Conservation (phyloP, 1,140 invertebrate species). For the Solen grandis region DNA sequence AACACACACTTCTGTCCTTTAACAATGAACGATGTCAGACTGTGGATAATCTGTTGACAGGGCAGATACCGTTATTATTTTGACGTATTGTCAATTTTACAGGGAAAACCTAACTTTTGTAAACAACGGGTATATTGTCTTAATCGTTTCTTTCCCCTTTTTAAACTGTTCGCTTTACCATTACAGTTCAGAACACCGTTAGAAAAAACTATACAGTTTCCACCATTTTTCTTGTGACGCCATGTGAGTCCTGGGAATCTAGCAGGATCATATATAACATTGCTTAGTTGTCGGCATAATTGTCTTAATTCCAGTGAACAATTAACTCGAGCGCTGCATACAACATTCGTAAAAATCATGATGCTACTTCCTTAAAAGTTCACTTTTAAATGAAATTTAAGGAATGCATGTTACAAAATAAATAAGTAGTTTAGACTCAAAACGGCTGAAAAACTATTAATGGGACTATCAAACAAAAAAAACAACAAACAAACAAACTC, state of each 20-base stretch:
- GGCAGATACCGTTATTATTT: conserved; percentile 34
- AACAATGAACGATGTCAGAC: not conserved
- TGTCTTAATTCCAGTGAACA: not conserved
- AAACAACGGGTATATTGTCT: conserved; percentile 37
- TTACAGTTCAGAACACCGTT: conserved; percentile 40
- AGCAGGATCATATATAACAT: conserved; percentile 38
- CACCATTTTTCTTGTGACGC: conserved; percentile 33
- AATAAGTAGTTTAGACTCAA: too few relatives aligned
- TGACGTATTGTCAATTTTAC: conserved; percentile 1
- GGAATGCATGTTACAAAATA: too few relatives aligned
- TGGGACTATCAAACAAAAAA: too few relatives aligned
- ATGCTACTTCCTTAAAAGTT: too few relatives aligned
- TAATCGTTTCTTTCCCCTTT: conserved; percentile 10
- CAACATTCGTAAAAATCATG: not conserved
- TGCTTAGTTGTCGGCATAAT: too few relatives aligned
- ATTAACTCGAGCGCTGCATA: not conserved
- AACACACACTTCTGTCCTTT: conserved; percentile 13
- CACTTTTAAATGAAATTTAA: too few relatives aligned
- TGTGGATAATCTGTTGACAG: not conserved
- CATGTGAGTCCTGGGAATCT: conserved; percentile 14
- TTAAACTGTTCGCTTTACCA: conserved; percentile 16
- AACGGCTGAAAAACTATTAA: too few relatives aligned
- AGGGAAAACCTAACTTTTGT: conserved; percentile 18
- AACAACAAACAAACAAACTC: too few relatives aligned
- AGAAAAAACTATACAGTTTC: conserved; percentile 44